Percentiles rank a stretch among this genome's conserved stretches.
Conservation (phyloP, 2,888 invertebrate genomes). For the Athalia cordata region DNA sequence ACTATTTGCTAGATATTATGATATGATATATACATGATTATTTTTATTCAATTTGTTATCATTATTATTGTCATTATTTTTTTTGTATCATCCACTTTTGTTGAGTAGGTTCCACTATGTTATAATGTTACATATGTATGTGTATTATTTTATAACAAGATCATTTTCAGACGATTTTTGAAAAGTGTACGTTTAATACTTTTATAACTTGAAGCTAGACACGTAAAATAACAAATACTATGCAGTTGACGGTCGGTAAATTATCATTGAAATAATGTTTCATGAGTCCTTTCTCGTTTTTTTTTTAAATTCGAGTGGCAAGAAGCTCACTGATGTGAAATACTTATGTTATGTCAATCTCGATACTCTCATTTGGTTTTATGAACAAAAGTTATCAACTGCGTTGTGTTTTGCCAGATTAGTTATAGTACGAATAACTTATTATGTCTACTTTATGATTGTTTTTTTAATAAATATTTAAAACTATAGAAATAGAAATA, state of each 20-base stretch:
- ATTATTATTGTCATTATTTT: not conserved
- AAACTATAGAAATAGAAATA: conserved; percentile 35
- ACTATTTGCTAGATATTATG: conserved; percentile 27
- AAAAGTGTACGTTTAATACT: conserved; percentile 16
- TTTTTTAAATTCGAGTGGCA: not conserved
- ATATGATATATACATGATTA: not conserved
- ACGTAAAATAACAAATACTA: not conserved
- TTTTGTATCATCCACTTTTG: not conserved
- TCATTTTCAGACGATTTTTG: conserved; percentile 30
- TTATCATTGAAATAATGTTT: not conserved
- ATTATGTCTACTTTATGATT: not conserved
- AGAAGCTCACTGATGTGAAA: not conserved
- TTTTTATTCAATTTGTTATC: not conserved
- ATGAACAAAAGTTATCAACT: conserved; percentile 6
- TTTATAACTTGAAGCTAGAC: not conserved
- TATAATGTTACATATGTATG: too few relatives aligned
- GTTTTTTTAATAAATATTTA: conserved; percentile 12
- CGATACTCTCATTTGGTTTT: not conserved
- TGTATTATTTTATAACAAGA: not conserved
- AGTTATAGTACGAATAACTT: conserved; percentile 10
- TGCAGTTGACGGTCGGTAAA: conserved; percentile 7
- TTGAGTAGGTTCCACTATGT: not conserved
- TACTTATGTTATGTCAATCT: not conserved
- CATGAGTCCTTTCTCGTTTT: too few relatives aligned
- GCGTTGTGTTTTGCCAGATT: conserved; percentile 30